Conservation (phyloP, 1,140 invertebrate genomes). For the Scylla paramamosain region DNA sequence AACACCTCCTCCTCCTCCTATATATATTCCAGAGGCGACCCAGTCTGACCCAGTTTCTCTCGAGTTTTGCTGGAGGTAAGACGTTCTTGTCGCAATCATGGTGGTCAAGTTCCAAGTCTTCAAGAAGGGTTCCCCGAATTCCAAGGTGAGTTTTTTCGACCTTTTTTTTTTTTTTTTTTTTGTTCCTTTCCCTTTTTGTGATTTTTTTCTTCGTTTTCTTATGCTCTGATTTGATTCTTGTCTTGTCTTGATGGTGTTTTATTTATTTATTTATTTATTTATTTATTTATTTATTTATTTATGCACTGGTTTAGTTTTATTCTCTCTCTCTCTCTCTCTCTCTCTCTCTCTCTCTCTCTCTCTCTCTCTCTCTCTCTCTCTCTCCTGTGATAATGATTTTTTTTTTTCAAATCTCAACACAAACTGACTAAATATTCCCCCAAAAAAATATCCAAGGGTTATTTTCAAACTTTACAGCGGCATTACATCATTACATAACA, state of each 20-base stretch:
- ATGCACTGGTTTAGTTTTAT: neutral
- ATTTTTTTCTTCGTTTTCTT: neutral
- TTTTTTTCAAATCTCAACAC: neutral
- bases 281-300: neutral
- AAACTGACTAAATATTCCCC: neutral
- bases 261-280: neutral
- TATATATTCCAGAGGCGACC: conserved; percentile 29
- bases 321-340: neutral
- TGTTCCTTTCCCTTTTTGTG: neutral
- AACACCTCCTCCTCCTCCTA: neutral
- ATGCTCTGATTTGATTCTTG: no score
- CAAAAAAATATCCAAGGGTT: no score
- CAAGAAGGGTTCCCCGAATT: conserved; percentile 58
- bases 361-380: conserved; percentile 20
- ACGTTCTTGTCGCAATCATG: neutral
- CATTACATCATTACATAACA: no score
- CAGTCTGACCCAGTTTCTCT: conserved; percentile 45
- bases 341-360: conserved; percentile 32
- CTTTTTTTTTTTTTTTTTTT: neutral
- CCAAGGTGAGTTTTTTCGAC: conserved; percentile 39
- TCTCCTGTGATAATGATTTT: neutral
- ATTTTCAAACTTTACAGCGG: no score
- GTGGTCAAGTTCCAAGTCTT: conserved; percentile 66
- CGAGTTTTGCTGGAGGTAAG: neutral
- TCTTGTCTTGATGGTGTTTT: no score